Evolutionary conservation across 2,888 invertebrate genomes (phyloP).

Genomic region (Thumatha senex): DNA sequence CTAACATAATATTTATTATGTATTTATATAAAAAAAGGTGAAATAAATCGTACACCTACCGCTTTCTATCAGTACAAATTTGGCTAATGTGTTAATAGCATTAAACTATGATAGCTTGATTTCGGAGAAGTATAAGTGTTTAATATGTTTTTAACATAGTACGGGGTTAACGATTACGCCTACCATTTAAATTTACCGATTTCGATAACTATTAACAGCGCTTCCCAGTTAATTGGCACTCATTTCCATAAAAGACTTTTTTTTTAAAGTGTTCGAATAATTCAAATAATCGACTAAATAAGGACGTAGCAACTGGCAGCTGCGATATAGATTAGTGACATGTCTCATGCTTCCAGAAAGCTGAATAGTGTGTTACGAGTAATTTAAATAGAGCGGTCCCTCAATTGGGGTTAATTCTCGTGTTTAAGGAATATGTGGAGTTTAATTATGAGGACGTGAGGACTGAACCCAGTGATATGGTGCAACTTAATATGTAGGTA

Average conservation of each 20-base stretch:
- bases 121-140: slow-evolving; percentile 15
- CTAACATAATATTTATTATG: no score
- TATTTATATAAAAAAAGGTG: slow-evolving; percentile 9
- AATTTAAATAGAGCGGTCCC: slow-evolving; percentile 82
- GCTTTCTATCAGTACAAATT: slow-evolving; percentile 10
- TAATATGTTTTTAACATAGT: slow-evolving; percentile 11
- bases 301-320: slow-evolving; percentile 31
- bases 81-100: slow-evolving; percentile 13
- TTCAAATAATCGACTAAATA: slow-evolving; percentile 4
- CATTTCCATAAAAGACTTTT: slow-evolving; percentile 4
- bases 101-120: slow-evolving; percentile 14
- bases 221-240: slow-evolving; percentile 1
- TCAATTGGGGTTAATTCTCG: slow-evolving; percentile 83
- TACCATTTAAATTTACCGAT: slow-evolving; percentile 2
- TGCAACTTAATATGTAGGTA: slow-evolving; percentile 40
- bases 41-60: slow-evolving; percentile 12
- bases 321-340: slow-evolving; percentile 72
- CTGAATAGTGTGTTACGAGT: slow-evolving; percentile 75
- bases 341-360: slow-evolving; percentile 81
- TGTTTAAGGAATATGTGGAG: slow-evolving; percentile 80
- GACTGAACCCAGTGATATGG: slow-evolving; percentile 48
- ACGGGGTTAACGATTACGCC: slow-evolving; percentile 4
- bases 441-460: slow-evolving; percentile 70
- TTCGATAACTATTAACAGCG: slow-evolving; percentile 6
- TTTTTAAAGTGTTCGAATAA: background rate